These are phyloP conservation scores for Cosmopolites sordidus DNA, from an alignment of 2,888 invertebrate species.

Conservation along the genomic window DNA sequence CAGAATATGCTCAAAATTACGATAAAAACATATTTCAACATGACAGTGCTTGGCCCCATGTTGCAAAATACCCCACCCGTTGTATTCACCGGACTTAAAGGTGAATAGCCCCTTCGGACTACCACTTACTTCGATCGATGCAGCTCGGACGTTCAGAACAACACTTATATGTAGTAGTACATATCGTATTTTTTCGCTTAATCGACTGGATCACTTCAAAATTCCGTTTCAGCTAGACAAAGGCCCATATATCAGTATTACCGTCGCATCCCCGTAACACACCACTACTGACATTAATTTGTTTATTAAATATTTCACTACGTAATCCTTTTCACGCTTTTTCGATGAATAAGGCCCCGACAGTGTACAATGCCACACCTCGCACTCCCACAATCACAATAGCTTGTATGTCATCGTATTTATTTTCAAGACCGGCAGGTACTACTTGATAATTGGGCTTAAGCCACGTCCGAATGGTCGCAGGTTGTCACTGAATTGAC, in stretches of 20 bases:
- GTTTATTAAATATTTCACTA: slow-evolving; percentile 18
- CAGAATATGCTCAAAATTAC: no score
- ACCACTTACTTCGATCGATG: no score
- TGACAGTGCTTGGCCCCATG: no score
- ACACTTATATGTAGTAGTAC: no score
- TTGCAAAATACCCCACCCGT: no score
- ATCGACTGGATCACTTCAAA: no score
- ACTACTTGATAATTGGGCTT: slow-evolving; percentile 20
- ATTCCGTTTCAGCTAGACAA: not conserved
- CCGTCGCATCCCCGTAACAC: slow-evolving; percentile 2
- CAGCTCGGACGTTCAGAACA: no score
- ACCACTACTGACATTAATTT: slow-evolving; percentile 9
- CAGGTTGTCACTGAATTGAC: slow-evolving; percentile 11
- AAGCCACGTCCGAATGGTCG: slow-evolving; percentile 9
- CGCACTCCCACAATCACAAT: slow-evolving; percentile 15
- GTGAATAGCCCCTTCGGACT: no score
- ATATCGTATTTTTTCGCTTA: no score
- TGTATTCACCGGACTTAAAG: no score
- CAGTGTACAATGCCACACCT: slow-evolving; percentile 15
- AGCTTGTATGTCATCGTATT: slow-evolving; percentile 24
- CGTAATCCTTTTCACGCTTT: slow-evolving; percentile 19
- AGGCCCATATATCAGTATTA: slow-evolving; percentile 16
- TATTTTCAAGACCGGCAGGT: slow-evolving; percentile 27
- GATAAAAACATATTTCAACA: no score
- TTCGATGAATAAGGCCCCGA: slow-evolving; percentile 11